Evolutionary conservation across 2,888 invertebrate species (phyloP).

Genomic region (Cheilosia vernalis): DNA sequence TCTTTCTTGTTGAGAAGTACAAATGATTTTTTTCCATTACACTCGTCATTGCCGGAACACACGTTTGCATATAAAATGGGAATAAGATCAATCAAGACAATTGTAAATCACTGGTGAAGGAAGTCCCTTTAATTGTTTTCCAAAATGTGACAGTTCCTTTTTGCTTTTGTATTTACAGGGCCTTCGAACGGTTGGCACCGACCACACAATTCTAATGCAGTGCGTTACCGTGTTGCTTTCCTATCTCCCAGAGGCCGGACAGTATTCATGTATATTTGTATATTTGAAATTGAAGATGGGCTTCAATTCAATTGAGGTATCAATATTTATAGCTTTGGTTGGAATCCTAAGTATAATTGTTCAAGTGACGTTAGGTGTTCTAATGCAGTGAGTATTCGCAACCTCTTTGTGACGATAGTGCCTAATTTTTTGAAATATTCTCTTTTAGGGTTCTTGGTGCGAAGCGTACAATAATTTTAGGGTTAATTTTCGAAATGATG

Average conservation of each 20-base stretch:
- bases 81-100: no score
- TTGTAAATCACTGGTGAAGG: no score
- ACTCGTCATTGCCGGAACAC: no score
- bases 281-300: conserved; percentile 99
- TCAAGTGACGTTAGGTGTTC: conserved; percentile 93
- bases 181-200: conserved; percentile 95
- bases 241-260: conserved; percentile 98
- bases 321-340: conserved; percentile 98
- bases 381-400: conserved; percentile 86
- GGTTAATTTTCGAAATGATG: conserved; percentile 97
- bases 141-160: no score
- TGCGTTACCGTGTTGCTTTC: conserved; percentile 99
- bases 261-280: conserved; percentile 99
- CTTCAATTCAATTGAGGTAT: conserved; percentile 97
- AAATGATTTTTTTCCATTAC: no score
- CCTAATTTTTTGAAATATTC: background rate
- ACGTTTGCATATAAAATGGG: no score
- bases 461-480: conserved; percentile 98
- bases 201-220: conserved; percentile 97
- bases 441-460: conserved; percentile 88
- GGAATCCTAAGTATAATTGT: conserved; percentile 98
- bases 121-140: conserved; percentile 2
- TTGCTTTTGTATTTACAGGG: conserved; percentile 84
- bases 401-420: no score
- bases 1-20: no score